Conservation (phyloP, 2,888 invertebrate genomes). For the Zaprionus bogoriensis region DNA sequence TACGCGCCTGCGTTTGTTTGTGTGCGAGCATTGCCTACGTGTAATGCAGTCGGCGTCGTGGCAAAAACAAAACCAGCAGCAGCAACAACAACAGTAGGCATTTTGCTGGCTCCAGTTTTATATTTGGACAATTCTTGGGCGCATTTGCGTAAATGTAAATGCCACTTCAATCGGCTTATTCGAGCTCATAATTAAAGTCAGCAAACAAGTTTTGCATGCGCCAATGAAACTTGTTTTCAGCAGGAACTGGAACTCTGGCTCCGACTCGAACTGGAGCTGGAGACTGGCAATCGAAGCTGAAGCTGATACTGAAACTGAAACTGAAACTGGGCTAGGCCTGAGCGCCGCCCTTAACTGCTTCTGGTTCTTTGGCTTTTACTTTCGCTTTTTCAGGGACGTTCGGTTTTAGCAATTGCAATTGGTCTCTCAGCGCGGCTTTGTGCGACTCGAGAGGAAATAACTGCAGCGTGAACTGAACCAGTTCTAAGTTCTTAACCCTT, state of each 20-base stretch:
- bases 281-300: too few species aligned
- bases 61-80: conserved; percentile 23
- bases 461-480: too few species aligned
- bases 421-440: too few species aligned
- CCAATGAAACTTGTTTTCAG: conserved; percentile 28
- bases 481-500: too few species aligned
- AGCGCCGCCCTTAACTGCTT: conserved; percentile 21
- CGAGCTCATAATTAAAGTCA: neutral
- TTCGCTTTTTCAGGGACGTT: conserved; percentile 54
- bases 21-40: conserved; percentile 34
- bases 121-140: conserved; percentile 42
- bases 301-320: too few species aligned
- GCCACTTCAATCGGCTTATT: too few species aligned
- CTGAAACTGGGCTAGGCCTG: conserved; percentile 28
- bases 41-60: conserved; percentile 22
- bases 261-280: too few species aligned
- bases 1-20: too few species aligned
- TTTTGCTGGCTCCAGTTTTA: neutral
- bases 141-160: conserved; percentile 38
- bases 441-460: too few species aligned
- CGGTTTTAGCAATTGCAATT: conserved; percentile 29
- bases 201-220: conserved; percentile 16
- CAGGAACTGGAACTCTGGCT: conserved; percentile 40
- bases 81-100: conserved; percentile 41
- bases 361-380: conserved; percentile 42